Evolutionary conservation across 2,113 vertebrate species (phyloP).

Genomic region (Ardeotis arabs): DNA sequence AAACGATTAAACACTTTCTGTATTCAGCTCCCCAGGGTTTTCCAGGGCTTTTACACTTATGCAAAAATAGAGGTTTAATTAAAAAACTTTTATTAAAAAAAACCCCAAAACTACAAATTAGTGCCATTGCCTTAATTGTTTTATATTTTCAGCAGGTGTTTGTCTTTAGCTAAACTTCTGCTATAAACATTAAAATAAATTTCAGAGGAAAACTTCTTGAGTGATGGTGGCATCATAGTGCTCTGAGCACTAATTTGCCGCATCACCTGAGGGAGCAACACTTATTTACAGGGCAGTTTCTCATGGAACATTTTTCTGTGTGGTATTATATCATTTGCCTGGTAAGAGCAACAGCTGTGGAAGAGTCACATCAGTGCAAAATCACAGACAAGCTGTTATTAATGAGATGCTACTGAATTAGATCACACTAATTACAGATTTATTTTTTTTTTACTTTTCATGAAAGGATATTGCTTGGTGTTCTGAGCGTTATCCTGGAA

Average conservation of each 20-base stretch:
- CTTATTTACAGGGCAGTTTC: neutral
- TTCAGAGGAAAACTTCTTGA: neutral
- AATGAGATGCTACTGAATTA: neutral
- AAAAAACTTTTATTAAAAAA: neutral
- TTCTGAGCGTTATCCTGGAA: neutral
- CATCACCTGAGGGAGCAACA: neutral
- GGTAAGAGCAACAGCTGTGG: neutral
- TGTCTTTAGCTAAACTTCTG: neutral
- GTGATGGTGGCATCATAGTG: neutral
- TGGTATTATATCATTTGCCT: neutral
- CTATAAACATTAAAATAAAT: neutral
- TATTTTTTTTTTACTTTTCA: neutral
- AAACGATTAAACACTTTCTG: neutral
- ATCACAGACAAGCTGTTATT: neutral
- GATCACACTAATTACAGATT: neutral
- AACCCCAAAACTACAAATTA: neutral
- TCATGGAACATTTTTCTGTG: neutral
- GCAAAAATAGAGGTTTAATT: neutral
- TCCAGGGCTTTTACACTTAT: neutral
- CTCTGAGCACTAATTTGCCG: neutral
- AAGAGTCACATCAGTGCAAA: neutral
- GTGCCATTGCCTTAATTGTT: neutral
- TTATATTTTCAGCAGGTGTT: neutral
- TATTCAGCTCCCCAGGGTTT: neutral
- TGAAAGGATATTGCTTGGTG: neutral